These are phyloP conservation scores for Cordilura impudica DNA, from an alignment of 2,888 invertebrate genomes.

Conservation along the genomic window DNA sequence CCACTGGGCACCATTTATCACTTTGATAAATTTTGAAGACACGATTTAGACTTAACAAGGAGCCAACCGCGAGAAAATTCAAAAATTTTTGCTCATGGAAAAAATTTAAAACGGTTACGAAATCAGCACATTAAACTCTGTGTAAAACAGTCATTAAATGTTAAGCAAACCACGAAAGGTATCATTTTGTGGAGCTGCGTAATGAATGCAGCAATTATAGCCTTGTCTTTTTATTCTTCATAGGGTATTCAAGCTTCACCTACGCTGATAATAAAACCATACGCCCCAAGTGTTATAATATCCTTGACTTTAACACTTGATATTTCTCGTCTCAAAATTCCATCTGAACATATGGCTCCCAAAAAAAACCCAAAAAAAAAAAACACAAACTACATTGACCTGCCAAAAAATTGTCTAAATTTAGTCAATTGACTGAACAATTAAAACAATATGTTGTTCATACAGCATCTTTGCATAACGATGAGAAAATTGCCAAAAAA, in stretches of 20 bases:
- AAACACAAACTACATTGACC: conserved; percentile 32
- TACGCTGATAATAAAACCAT: neutral
- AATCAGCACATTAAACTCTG: too few relatives aligned
- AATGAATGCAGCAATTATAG: too few relatives aligned
- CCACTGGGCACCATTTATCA: too few relatives aligned
- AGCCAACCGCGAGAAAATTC: too few relatives aligned
- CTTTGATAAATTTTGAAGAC: too few relatives aligned
- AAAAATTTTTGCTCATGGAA: too few relatives aligned
- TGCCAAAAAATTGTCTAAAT: conserved; percentile 48
- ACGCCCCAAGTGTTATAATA: conserved; percentile 53
- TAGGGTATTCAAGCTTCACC: neutral
- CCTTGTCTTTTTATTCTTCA: neutral
- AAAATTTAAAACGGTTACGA: too few relatives aligned
- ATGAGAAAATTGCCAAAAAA: conserved; percentile 61
- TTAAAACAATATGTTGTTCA: conserved; percentile 21
- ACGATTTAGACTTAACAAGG: too few relatives aligned
- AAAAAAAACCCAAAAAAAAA: conserved; percentile 8
- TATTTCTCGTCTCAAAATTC: conserved; percentile 14
- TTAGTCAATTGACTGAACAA: conserved; percentile 54
- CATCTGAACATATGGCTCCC: conserved; percentile 48
- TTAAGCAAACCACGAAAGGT: too few relatives aligned
- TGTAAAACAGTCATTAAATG: too few relatives aligned
- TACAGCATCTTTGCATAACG: conserved; percentile 54
- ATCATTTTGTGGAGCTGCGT: too few relatives aligned
- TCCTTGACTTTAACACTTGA: conserved; percentile 59